A percentile compares a stretch with the other conserved stretches of the same genome.
Evolutionary conservation across 1,140 invertebrate species (phyloP).

Genomic region (Melitaea cinxia): DNA sequence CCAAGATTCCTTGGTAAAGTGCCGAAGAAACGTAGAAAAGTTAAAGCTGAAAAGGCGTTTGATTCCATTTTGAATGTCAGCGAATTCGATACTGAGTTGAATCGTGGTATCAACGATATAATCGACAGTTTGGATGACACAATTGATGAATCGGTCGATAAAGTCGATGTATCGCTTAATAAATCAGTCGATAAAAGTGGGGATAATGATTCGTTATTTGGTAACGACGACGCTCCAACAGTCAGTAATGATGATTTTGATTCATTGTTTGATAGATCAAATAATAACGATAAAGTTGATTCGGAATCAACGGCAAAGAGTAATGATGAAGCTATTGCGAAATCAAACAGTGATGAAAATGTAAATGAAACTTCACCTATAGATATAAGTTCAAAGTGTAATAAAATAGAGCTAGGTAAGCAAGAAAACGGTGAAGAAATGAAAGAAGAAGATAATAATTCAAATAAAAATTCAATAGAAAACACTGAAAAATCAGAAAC

Average conservation of each 20-base stretch:
- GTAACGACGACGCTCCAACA: slow-evolving; percentile 20
- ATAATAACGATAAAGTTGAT: neutral
- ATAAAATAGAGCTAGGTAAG: neutral
- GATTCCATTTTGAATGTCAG: slow-evolving; percentile 40
- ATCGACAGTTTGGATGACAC: slow-evolving; percentile 47
- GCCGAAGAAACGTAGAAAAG: slow-evolving; percentile 49
- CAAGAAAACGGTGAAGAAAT: neutral
- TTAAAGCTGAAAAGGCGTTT: slow-evolving; percentile 49
- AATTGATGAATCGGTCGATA: slow-evolving; percentile 1
- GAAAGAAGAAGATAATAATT: no score
- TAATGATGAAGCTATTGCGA: neutral
- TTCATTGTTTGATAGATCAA: slow-evolving; percentile 16
- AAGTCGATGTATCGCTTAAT: no score
- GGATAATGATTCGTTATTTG: slow-evolving; percentile 32
- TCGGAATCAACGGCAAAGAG: neutral
- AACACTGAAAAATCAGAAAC: no score
- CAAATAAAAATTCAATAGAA: no score
- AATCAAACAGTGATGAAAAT: neutral
- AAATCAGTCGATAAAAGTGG: neutral
- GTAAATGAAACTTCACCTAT: neutral
- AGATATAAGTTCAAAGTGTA: neutral
- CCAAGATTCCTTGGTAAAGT: slow-evolving; percentile 55
- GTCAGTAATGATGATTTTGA: slow-evolving; percentile 33
- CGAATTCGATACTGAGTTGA: slow-evolving; percentile 32
- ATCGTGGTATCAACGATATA: slow-evolving; percentile 47